These are phyloP conservation scores for Melanostigma gelatinosum DNA, from an alignment of 2,113 vertebrate species.

Conservation along the genomic window DNA sequence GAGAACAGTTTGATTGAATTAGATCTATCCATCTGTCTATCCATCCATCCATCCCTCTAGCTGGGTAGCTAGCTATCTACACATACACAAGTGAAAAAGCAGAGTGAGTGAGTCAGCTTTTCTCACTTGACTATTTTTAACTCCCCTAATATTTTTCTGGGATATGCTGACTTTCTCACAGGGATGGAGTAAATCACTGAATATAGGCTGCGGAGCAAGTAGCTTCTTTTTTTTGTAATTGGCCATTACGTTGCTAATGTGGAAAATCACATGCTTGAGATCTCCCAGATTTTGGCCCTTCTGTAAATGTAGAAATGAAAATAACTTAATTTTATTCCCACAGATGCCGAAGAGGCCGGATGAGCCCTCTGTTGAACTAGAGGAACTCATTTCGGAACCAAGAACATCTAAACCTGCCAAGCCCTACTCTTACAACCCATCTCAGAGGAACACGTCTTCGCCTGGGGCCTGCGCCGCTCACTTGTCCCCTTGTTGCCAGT, in stretches of 20 bases:
- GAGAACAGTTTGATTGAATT: not conserved
- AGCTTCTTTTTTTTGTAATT: conserved; percentile 12
- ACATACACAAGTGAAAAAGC: not conserved
- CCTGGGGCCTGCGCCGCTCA: conserved; percentile 82
- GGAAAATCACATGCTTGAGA: not conserved
- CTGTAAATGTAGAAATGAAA: not conserved
- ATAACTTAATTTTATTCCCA: conserved; percentile 14
- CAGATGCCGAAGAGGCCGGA: conserved; percentile 88
- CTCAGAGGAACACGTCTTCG: conserved; percentile 83
- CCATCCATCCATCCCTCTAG: not conserved
- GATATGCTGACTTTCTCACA: conserved; percentile 44
- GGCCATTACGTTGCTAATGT: conserved; percentile 14
- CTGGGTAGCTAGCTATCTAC: not conserved
- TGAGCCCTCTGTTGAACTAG: conserved; percentile 85
- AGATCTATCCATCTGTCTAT: not conserved
- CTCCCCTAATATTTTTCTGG: conserved; percentile 24
- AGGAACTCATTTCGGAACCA: conserved; percentile 86
- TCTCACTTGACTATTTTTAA: conserved; percentile 49
- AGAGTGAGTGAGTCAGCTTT: conserved; percentile 28
- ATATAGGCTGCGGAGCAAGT: conserved; percentile 26
- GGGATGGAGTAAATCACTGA: not conserved
- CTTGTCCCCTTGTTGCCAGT: conserved; percentile 92
- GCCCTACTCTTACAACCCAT: conserved; percentile 88
- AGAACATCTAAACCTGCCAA: conserved; percentile 90
- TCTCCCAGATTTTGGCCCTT: not conserved